phyloP scores from a whole-genome alignment of 2,113 vertebrate genomes.

The Myocastor coypus region DNA sequence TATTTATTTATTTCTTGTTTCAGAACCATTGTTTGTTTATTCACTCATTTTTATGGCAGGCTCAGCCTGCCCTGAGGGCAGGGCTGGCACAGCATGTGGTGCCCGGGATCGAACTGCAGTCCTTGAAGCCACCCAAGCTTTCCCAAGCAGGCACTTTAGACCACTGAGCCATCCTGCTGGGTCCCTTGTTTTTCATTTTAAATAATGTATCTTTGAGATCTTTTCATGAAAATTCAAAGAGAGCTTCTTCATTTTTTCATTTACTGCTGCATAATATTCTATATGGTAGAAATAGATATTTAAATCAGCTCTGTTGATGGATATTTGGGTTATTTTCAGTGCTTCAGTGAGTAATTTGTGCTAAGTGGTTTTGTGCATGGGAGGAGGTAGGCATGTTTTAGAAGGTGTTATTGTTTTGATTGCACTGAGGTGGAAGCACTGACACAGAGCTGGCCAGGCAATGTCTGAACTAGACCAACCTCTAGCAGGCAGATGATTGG shows the following conservation, averaged over 20 bases:
- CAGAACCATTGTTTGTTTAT: too few species aligned
- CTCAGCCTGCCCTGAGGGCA: too few species aligned
- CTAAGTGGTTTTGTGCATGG: conserved; percentile 4
- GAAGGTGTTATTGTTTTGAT: conserved; percentile 1
- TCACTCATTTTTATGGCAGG: too few species aligned
- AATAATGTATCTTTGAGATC: not conserved
- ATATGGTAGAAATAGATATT: not conserved
- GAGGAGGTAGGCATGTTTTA: not conserved
- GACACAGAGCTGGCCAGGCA: not conserved
- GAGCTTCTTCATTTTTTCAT: not conserved
- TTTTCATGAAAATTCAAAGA: not conserved
- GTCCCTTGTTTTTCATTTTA: not conserved
- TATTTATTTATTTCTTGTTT: too few species aligned
- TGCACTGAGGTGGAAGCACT: not conserved
- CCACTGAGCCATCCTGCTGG: too few species aligned
- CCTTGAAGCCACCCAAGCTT: too few species aligned
- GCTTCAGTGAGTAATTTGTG: conserved; percentile 4
- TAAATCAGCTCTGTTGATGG: not conserved
- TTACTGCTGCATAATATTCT: not conserved
- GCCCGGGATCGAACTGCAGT: too few species aligned
- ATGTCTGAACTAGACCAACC: not conserved
- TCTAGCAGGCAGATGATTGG: not conserved
- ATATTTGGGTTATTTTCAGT: conserved; percentile 19
- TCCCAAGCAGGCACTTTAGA: too few species aligned
- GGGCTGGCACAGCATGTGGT: too few species aligned